Evolutionary conservation across 2,888 invertebrate species (phyloP).

Genomic region (Hirtodrosophila cameraria): DNA sequence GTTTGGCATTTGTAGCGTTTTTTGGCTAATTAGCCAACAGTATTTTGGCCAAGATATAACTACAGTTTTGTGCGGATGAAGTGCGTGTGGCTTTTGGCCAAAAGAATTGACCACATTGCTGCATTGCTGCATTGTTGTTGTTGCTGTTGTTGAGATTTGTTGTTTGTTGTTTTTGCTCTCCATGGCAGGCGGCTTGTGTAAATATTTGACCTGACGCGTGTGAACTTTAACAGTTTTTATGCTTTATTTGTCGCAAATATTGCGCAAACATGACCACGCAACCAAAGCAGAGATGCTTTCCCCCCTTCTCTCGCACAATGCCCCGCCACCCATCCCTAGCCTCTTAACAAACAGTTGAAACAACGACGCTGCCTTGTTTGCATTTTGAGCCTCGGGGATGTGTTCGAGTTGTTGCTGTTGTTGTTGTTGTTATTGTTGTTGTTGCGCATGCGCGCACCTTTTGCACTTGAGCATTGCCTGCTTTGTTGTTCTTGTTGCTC

Average conservation of each 20-base stretch:
- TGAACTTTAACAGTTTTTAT: slow-evolving; percentile 79
- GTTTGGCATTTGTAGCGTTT: slow-evolving; percentile 55
- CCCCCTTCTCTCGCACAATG: background rate
- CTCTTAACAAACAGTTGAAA: slow-evolving; percentile 15
- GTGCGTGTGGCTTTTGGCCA: slow-evolving; percentile 32
- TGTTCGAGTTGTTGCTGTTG: slow-evolving; percentile 39
- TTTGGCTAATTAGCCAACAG: slow-evolving; percentile 52
- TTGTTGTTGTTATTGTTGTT: slow-evolving; percentile 33
- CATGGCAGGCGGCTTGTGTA: slow-evolving; percentile 64
- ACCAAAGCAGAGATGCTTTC: slow-evolving; percentile 17
- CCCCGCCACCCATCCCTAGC: background rate
- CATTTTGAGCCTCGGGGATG: slow-evolving; percentile 39
- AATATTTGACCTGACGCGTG: slow-evolving; percentile 80
- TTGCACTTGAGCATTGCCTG: slow-evolving; percentile 64
- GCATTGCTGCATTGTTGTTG: slow-evolving; percentile 14
- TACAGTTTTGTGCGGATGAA: slow-evolving; percentile 5
- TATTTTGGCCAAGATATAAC: slow-evolving; percentile 28
- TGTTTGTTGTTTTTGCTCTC: slow-evolving; percentile 38
- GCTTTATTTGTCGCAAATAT: slow-evolving; percentile 80
- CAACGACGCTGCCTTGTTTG: slow-evolving; percentile 55
- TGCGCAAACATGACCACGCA: slow-evolving; percentile 67
- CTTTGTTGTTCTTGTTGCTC: too few relatives aligned
- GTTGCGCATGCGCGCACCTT: slow-evolving; percentile 72
- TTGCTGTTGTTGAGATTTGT: slow-evolving; percentile 15
- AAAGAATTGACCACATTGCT: slow-evolving; percentile 46